Evolutionary conservation across 1,140 invertebrate species (phyloP).

Genomic region (Solen grandis): DNA sequence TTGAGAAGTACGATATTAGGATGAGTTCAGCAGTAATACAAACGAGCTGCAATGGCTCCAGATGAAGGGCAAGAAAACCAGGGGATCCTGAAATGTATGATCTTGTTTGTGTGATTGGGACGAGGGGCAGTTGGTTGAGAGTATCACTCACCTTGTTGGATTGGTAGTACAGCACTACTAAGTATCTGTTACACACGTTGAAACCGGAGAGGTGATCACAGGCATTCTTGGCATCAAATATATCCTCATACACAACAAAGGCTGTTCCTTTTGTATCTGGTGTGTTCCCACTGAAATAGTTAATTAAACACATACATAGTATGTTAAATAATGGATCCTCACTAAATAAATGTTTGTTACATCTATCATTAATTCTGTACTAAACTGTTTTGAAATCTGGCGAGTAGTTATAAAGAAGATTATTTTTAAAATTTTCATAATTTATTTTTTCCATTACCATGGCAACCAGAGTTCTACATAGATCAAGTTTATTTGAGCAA

Average conservation of each 20-base stretch:
- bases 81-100: not conserved
- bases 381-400: not conserved
- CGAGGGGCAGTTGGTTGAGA: not conserved
- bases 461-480: too few species aligned
- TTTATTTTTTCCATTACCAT: not conserved
- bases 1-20: too few species aligned
- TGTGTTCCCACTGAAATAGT: slow-evolving; percentile 93
- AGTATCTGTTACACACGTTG: slow-evolving; percentile 99
- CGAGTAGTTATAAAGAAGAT: too few species aligned
- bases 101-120: too few species aligned
- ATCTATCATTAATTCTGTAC: not conserved
- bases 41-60: not conserved
- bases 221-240: slow-evolving; percentile 99
- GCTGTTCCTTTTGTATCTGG: slow-evolving; percentile 98
- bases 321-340: slow-evolving; percentile 78
- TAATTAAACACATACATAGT: too few species aligned
- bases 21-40: not conserved
- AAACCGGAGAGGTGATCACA: slow-evolving; percentile 99
- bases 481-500: too few species aligned
- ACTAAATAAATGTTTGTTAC: not conserved
- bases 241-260: slow-evolving; percentile 99
- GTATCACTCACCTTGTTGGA: slow-evolving; percentile 81
- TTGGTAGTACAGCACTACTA: slow-evolving; percentile 98
- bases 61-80: not conserved
- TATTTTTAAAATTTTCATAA: not conserved